Percentiles rank a stretch among this genome's conserved stretches.
These are phyloP conservation scores for Laticauda laticaudata DNA, from an alignment of 2,113 vertebrate genomes.

Conservation along the genomic window DNA sequence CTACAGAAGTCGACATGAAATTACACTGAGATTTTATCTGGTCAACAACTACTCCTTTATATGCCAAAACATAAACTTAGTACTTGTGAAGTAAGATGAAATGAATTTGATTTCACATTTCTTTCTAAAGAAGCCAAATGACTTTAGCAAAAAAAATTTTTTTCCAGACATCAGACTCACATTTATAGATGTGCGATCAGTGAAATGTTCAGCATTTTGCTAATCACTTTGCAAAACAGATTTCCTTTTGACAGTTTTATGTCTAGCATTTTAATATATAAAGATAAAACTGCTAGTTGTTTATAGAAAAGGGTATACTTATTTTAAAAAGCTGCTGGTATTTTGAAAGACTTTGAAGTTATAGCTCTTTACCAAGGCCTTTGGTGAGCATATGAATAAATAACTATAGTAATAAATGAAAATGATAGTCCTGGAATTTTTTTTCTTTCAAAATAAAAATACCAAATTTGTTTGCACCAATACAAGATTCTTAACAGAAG, in stretches of 20 bases:
- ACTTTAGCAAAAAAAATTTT: neutral
- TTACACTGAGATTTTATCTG: neutral
- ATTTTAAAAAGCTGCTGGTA: neutral
- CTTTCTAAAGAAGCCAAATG: neutral
- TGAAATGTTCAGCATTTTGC: neutral
- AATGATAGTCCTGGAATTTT: neutral
- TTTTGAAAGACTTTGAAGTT: neutral
- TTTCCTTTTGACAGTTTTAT: neutral
- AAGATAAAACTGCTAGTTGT: neutral
- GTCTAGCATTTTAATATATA: neutral
- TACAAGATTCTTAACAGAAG: neutral
- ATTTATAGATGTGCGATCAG: neutral
- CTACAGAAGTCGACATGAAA: slow-evolving; percentile 5
- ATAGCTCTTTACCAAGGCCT: neutral
- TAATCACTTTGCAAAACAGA: neutral
- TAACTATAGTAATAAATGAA: neutral
- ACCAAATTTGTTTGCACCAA: neutral
- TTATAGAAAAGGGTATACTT: neutral
- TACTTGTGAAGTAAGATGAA: neutral
- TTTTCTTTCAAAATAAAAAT: neutral
- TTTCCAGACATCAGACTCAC: neutral
- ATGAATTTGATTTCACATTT: neutral
- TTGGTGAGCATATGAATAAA: neutral
- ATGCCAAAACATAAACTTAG: neutral
- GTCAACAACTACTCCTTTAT: neutral